Percentiles rank a stretch among this genome's conserved stretches.
These are phyloP conservation scores for Pterobdella sp. DNA, from an alignment of 2,888 invertebrate genomes.

Conservation along the genomic window DNA sequence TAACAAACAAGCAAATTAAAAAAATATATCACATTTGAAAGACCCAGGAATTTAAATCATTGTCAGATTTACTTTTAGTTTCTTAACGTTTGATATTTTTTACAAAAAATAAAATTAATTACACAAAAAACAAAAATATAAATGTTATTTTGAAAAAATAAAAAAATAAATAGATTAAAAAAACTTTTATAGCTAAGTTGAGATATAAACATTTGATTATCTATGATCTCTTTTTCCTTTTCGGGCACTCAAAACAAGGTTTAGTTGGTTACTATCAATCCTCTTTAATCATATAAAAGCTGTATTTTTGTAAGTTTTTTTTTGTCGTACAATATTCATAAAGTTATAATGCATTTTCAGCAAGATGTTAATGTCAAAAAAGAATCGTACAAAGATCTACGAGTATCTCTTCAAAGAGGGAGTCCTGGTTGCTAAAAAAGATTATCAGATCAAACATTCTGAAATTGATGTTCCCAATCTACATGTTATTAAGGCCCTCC, in stretches of 20 bases:
- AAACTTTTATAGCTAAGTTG: not conserved
- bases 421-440: slow-evolving; percentile 97
- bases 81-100: too few species aligned
- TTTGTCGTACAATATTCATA: slow-evolving; percentile 2
- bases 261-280: not conserved
- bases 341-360: slow-evolving; percentile 5
- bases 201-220: not conserved
- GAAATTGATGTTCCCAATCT: slow-evolving; percentile 93
- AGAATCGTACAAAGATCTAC: slow-evolving; percentile 88
- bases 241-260: not conserved
- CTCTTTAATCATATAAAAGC: not conserved
- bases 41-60: too few species aligned
- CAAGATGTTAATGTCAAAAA: slow-evolving; percentile 99
- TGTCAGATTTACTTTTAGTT: too few species aligned
- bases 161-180: not conserved
- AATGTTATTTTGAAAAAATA: not conserved
- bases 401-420: slow-evolving; percentile 98
- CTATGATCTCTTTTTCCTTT: slow-evolving; percentile 1
- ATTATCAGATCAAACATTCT: slow-evolving; percentile 95
- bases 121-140: not conserved
- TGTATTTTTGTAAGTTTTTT: not conserved
- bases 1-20: too few species aligned
- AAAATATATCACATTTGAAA: too few species aligned
- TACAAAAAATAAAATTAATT: not conserved
- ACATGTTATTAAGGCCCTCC: slow-evolving; percentile 95